Conservation (phyloP, 2,113 vertebrate species). For the Pituophis catenifer region DNA sequence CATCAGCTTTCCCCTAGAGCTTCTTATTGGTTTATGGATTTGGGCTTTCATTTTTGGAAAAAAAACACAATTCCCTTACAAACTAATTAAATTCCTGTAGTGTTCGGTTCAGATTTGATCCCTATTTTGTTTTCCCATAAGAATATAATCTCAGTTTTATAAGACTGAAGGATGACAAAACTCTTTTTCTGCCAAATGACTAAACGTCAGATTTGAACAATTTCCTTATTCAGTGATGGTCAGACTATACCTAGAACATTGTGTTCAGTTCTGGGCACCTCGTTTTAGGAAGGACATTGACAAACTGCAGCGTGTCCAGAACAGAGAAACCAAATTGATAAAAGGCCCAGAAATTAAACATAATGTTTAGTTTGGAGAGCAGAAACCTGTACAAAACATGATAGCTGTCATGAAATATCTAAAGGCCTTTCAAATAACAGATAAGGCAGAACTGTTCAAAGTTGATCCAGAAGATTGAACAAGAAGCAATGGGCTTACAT, state of each 20-base stretch:
- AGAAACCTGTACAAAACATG: background rate
- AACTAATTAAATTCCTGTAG: constrained; percentile 65
- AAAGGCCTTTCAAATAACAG: background rate
- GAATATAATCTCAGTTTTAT: constrained; percentile 59
- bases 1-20: constrained; percentile 62
- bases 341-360: background rate
- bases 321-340: background rate
- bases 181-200: background rate
- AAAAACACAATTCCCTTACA: constrained; percentile 28
- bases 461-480: background rate
- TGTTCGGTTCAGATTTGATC: constrained; percentile 60
- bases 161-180: constrained; percentile 13
- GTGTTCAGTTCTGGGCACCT: background rate
- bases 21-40: constrained; percentile 65
- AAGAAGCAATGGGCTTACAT: background rate
- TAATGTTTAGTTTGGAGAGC: background rate
- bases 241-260: background rate
- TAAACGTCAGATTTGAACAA: background rate
- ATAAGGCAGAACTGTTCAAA: background rate
- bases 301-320: background rate
- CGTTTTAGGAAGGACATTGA: background rate
- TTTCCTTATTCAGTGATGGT: background rate
- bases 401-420: background rate
- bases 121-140: constrained; percentile 60
- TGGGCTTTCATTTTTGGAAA: constrained; percentile 46